Percentiles rank a stretch among this genome's conserved stretches.
Conservation (phyloP, 2,888 invertebrate genomes). For the Ectemnius cavifrons region DNA sequence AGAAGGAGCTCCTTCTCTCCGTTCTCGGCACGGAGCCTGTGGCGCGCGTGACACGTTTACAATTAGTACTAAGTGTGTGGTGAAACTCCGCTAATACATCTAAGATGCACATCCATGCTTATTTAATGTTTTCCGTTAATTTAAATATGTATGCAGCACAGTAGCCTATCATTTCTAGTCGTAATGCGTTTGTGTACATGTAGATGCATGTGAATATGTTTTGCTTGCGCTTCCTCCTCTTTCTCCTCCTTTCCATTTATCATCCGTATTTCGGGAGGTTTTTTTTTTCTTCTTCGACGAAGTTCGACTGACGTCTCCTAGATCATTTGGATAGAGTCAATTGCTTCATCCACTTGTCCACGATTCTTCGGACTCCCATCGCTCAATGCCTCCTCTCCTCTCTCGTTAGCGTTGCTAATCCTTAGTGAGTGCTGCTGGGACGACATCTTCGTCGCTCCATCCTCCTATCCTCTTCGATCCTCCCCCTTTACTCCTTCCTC, state of each 20-base stretch:
- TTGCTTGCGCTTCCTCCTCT: constrained; percentile 1
- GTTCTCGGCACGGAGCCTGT: constrained; percentile 35
- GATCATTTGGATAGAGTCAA: too few relatives aligned
- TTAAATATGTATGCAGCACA: constrained; percentile 67
- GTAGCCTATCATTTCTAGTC: constrained; percentile 65
- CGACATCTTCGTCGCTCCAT: not conserved
- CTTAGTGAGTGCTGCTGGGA: not conserved
- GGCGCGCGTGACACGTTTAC: constrained; percentile 35
- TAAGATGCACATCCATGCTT: constrained; percentile 71
- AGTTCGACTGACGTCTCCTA: too few relatives aligned
- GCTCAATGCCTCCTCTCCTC: not conserved
- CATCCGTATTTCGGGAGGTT: too few relatives aligned
- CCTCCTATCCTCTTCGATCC: not conserved
- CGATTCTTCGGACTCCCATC: not conserved
- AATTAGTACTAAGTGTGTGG: constrained; percentile 63
- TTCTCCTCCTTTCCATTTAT: not conserved
- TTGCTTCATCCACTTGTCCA: too few relatives aligned
- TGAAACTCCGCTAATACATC: constrained; percentile 67
- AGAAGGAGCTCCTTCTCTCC: constrained; percentile 17
- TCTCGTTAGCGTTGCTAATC: not conserved
- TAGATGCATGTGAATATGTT: constrained; percentile 44
- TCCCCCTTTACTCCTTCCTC: not conserved
- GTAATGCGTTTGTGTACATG: constrained; percentile 52
- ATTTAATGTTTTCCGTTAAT: constrained; percentile 66
- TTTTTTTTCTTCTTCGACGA: too few relatives aligned